These are phyloP conservation scores for Poecilia latipinna DNA, from an alignment of 2,113 vertebrate genomes.

Conservation along the genomic window DNA sequence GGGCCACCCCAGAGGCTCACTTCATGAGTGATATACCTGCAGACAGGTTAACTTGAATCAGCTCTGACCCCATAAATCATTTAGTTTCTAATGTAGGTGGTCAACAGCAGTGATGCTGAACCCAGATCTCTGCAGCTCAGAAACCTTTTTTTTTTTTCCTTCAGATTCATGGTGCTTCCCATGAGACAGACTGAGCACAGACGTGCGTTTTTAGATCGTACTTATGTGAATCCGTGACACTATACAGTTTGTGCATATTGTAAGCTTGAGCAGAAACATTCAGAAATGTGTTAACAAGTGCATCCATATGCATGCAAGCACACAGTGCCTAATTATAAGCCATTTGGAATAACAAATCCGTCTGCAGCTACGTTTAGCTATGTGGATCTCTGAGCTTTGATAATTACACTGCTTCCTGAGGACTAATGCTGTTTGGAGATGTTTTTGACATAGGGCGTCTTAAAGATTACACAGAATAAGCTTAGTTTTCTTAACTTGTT, in stretches of 20 bases:
- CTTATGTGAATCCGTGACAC: slow-evolving; percentile 28
- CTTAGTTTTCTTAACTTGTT: slow-evolving; percentile 19
- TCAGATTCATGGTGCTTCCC: slow-evolving; percentile 74
- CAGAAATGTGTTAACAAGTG: neutral
- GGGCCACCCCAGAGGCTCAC: slow-evolving; percentile 29
- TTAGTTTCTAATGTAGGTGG: slow-evolving; percentile 53
- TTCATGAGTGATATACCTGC: slow-evolving; percentile 40
- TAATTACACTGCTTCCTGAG: slow-evolving; percentile 51
- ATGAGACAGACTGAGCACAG: slow-evolving; percentile 64
- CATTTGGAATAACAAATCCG: slow-evolving; percentile 16
- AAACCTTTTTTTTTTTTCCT: slow-evolving; percentile 55
- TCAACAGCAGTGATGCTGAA: slow-evolving; percentile 67
- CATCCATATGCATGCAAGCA: slow-evolving; percentile 19
- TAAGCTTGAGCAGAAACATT: slow-evolving; percentile 20
- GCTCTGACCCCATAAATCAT: slow-evolving; percentile 40
- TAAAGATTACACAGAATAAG: neutral
- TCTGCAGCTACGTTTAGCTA: slow-evolving; percentile 30
- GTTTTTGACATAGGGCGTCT: neutral
- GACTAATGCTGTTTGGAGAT: slow-evolving; percentile 33
- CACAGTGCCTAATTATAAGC: slow-evolving; percentile 29
- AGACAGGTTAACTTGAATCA: slow-evolving; percentile 57
- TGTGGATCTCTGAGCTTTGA: slow-evolving; percentile 37
- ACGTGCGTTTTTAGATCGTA: slow-evolving; percentile 17
- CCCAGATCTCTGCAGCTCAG: slow-evolving; percentile 80
- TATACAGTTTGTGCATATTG: slow-evolving; percentile 12